phyloP scores from a whole-genome alignment of 2,113 vertebrate genomes.

The Archocentrus centrarchus region DNA sequence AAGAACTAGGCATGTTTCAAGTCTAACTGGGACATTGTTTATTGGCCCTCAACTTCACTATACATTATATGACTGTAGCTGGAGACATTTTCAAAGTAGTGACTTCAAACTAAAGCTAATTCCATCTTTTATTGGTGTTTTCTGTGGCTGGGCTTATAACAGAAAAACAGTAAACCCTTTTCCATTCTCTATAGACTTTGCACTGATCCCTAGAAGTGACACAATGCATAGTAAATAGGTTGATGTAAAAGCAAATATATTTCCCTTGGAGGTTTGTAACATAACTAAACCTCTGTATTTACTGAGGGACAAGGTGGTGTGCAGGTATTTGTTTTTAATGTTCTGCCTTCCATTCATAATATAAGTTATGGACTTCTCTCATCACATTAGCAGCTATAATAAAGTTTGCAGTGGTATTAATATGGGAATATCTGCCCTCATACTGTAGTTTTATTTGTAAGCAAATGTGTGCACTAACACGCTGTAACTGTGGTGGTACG shows the following conservation, averaged over 20 bases:
- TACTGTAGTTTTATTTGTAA: not conserved
- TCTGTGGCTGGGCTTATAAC: no score
- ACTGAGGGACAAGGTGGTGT: not conserved
- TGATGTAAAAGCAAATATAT: not conserved
- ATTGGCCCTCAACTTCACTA: no score
- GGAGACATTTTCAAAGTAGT: not conserved
- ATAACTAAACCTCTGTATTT: not conserved
- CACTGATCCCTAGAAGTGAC: not conserved
- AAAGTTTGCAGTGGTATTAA: not conserved
- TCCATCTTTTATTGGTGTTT: not conserved
- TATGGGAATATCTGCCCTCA: not conserved
- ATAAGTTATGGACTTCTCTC: not conserved
- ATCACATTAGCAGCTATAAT: not conserved
- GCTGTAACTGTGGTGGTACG: not conserved
- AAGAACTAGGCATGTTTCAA: no score
- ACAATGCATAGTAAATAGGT: not conserved
- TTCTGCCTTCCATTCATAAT: not conserved
- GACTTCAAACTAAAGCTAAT: not conserved
- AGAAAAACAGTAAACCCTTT: not conserved
- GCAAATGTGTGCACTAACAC: not conserved
- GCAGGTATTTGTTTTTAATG: not conserved
- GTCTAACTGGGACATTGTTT: no score
- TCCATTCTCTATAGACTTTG: not conserved
- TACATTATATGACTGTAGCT: not conserved
- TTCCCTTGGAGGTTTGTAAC: not conserved